A percentile compares a stretch with the other conserved stretches of the same genome.
These are phyloP conservation scores for Procambarus clarkii DNA, from an alignment of 1,140 invertebrate genomes.

Conservation along the genomic window DNA sequence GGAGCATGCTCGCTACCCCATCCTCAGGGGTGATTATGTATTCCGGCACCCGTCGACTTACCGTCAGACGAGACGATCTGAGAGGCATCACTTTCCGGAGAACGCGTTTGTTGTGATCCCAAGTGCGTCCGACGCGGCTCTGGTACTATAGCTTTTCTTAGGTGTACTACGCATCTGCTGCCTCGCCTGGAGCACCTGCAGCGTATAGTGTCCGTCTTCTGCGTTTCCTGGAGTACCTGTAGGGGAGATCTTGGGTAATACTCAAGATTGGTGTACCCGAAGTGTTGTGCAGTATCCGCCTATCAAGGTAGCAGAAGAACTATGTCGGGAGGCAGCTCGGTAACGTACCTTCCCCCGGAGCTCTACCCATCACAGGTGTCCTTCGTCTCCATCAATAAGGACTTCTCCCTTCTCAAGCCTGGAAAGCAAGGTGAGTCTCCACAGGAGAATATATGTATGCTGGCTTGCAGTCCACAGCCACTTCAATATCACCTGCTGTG, in stretches of 20 bases:
- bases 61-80: not conserved
- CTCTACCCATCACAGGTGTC: not conserved
- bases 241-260: not conserved
- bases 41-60: not conserved
- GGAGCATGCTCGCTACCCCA: not conserved
- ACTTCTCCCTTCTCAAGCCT: conserved; percentile 11
- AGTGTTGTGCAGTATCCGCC: not conserved
- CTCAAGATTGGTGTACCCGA: not conserved
- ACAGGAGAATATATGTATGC: too few species aligned
- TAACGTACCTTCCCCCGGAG: conserved; percentile 21
- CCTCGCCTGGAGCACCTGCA: too few species aligned
- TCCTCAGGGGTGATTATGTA: not conserved
- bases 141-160: too few species aligned
- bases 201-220: not conserved
- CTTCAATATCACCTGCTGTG: too few species aligned
- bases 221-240: not conserved
- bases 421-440: conserved; percentile 1
- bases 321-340: not conserved
- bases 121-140: not conserved
- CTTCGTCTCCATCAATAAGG: conserved; percentile 16
- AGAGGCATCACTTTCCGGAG: too few species aligned
- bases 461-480: too few species aligned
- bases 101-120: not conserved
- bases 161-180: not conserved
- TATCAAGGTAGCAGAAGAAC: not conserved